Base-by-base conservation (phyloP, 2,888 invertebrate species). In the Melieria omissa region DNA sequence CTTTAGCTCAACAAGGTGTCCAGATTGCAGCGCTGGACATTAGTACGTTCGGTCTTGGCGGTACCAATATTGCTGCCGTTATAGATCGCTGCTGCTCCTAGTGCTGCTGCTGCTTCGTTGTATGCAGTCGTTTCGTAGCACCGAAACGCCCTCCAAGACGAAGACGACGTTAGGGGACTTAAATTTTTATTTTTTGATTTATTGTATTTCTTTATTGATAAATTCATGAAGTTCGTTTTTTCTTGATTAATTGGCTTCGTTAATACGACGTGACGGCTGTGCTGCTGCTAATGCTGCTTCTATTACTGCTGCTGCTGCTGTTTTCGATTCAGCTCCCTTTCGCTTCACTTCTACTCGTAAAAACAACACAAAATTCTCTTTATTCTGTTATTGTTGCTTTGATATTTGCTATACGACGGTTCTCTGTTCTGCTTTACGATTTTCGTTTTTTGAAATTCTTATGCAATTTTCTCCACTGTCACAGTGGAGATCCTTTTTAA, bases 171-270 rank as follows among this genome's bases (percentile, higher is more conserved):
- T 79, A 76, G 74, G 76, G 76, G 77, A 76, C 79, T 78, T 67
- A 80, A 80, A 79, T 78, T 80, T 81, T 81, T 81, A 79, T 81
- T 81, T 80, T 79, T 81, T 79, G 78, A 79, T 82, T 80, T 81
- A 76, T 80, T 79, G 79, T 79, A 80, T 75, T 78, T 77, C 70
- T 74, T 74, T 77, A 79, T 81, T 82, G 79, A 75, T 78, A 83
- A 83, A 83, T 83, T 86, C 86, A 86, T 86, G 84, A 86, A 86
- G 84, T 85, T 82, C 83, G 79, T 77, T 80, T 81, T 80, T 77
- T 62, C 61, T 74, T 63, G 57, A 41, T 58, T 29, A 65, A 64
- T 70, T 70, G 70, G 64, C 57, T 55, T 49, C 65, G 54, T 66
- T 65, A 49, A 57, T 65, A 49, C 65, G 16, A 49, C 14, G 14